Conservation (phyloP, 1,140 invertebrate species). For the Dendrolimus punctatus region DNA sequence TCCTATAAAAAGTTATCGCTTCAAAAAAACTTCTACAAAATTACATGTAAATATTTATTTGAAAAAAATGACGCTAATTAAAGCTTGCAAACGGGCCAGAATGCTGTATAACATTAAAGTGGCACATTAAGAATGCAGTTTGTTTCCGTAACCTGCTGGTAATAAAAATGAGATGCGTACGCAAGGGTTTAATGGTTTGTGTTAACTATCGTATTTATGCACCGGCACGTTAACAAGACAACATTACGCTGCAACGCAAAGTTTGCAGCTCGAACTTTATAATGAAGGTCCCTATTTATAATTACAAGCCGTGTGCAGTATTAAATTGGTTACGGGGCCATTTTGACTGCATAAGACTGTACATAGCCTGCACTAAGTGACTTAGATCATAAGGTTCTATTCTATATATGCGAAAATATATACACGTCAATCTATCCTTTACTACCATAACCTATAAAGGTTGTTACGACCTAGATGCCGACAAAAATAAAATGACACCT, state of each 20-base stretch:
- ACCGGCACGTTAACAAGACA: slow-evolving; percentile 31
- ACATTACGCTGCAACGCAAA: slow-evolving; percentile 29
- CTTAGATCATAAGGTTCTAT: too few species aligned
- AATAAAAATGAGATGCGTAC: slow-evolving; percentile 25
- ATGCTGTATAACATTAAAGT: not conserved
- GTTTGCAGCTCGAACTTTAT: slow-evolving; percentile 24
- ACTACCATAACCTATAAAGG: too few species aligned
- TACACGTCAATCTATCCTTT: too few species aligned
- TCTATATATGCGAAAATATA: too few species aligned
- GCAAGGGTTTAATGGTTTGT: slow-evolving; percentile 22
- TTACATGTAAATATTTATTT: too few species aligned
- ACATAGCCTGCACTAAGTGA: too few species aligned
- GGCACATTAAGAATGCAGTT: slow-evolving; percentile 14
- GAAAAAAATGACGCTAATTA: not conserved
- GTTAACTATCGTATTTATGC: slow-evolving; percentile 31
- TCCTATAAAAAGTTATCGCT: too few species aligned
- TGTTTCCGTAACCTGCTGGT: slow-evolving; percentile 18
- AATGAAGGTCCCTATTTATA: slow-evolving; percentile 34
- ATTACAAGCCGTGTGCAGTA: slow-evolving; percentile 24
- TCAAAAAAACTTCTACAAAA: too few species aligned
- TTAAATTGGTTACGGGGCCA: slow-evolving; percentile 26
- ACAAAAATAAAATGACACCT: too few species aligned
- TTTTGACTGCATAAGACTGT: slow-evolving; percentile 13
- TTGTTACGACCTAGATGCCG: too few species aligned
- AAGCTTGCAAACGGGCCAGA: not conserved